Evolutionary conservation across 2,797 vertebrate genomes (phyloP).

Genomic region (Botia kubotai): DNA sequence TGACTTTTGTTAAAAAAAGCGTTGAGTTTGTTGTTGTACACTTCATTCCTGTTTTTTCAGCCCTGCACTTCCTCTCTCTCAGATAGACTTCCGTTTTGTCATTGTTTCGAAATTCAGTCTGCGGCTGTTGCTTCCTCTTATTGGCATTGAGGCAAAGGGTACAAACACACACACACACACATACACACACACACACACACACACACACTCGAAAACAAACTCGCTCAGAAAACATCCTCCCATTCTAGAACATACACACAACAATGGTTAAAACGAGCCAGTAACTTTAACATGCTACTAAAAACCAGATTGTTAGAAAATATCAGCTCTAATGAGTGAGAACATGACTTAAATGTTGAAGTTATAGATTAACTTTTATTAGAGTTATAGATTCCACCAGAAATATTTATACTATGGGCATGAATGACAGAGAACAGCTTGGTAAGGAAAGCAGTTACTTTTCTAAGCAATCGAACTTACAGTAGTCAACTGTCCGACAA

Average conservation of each 20-base stretch:
- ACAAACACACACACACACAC: slow-evolving; percentile 32
- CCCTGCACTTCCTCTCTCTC: slow-evolving; percentile 72
- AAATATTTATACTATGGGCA: too few species aligned
- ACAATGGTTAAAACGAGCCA: not conserved
- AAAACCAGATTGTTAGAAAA: not conserved
- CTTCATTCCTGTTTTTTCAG: slow-evolving; percentile 46
- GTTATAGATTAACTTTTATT: too few species aligned
- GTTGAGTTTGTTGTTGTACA: slow-evolving; percentile 33
- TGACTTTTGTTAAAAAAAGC: slow-evolving; percentile 19
- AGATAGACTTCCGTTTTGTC: slow-evolving; percentile 70
- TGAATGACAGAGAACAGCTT: too few species aligned
- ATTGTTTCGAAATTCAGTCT: slow-evolving; percentile 53
- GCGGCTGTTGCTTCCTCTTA: slow-evolving; percentile 51
- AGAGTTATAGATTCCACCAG: too few species aligned
- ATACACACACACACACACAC: slow-evolving; percentile 1
- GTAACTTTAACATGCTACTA: not conserved
- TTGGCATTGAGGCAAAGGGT: slow-evolving; percentile 24
- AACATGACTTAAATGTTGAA: too few species aligned
- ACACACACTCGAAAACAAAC: slow-evolving; percentile 19
- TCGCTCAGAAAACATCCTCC: slow-evolving; percentile 15
- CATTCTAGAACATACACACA: not conserved
- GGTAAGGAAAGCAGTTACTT: too few species aligned
- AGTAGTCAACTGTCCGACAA: too few species aligned
- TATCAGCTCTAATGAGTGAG: not conserved
- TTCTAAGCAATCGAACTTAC: too few species aligned